phyloP scores from a whole-genome alignment of 2,113 vertebrate genomes.

The Lichenostomus cassidix region DNA sequence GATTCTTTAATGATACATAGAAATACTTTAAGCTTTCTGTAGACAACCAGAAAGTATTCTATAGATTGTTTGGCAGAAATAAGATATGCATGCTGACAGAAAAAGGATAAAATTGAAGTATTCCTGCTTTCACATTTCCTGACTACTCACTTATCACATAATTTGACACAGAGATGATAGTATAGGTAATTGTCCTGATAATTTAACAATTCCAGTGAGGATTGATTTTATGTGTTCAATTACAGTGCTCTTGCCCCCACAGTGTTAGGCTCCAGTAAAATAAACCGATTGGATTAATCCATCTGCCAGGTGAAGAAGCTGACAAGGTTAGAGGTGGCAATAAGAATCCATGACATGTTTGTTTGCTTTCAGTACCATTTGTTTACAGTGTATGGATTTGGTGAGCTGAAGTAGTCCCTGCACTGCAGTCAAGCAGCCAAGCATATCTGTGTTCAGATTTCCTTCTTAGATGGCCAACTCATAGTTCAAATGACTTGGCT shows the following conservation, averaged over 20 bases:
- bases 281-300: not conserved
- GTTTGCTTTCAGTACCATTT: not conserved
- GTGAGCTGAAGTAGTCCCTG: not conserved
- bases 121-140: not conserved
- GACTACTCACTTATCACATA: not conserved
- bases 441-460: not conserved
- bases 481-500: not conserved
- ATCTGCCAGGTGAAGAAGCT: not conserved
- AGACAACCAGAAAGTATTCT: not conserved
- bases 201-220: conserved; percentile 16
- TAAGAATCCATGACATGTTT: accelerated
- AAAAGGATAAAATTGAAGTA: not conserved
- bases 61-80: conserved; percentile 8
- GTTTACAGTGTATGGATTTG: not conserved
- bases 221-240: conserved; percentile 29
- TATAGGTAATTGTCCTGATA: conserved; percentile 2
- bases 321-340: not conserved
- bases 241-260: not conserved
- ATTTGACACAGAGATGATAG: not conserved
- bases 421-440: not conserved
- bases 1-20: not conserved
- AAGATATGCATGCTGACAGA: not conserved
- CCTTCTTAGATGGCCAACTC: not conserved
- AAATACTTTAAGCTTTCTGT: not conserved
- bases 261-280: not conserved